A percentile compares a stretch with the other conserved stretches of the same genome.
Conservation (phyloP, 2,888 invertebrate species). For the Lapara coniferarum region DNA sequence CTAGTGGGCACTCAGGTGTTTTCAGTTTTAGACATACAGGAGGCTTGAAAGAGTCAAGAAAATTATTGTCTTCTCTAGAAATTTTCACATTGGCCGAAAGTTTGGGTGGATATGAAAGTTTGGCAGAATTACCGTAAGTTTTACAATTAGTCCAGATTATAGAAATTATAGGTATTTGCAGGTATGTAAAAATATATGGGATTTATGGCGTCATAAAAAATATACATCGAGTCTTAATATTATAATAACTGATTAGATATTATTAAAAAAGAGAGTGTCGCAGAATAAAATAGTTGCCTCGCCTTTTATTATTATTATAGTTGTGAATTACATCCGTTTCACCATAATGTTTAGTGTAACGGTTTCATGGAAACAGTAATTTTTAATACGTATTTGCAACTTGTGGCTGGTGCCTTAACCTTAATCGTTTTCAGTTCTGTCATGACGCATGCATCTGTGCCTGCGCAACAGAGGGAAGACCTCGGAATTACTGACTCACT, state of each 20-base stretch:
- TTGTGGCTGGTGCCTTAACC: neutral
- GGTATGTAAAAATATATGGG: too few species aligned
- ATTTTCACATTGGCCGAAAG: conserved; percentile 96
- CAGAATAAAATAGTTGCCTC: too few species aligned
- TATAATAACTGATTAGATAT: too few species aligned
- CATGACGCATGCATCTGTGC: conserved; percentile 98
- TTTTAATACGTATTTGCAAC: too few species aligned
- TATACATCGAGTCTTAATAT: too few species aligned
- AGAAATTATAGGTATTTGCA: neutral
- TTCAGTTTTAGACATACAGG: conserved; percentile 94
- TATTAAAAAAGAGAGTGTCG: too few species aligned
- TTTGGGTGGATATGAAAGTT: conserved; percentile 96
- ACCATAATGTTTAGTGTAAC: too few species aligned
- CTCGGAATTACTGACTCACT: conserved; percentile 93
- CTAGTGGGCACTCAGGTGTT: conserved; percentile 95
- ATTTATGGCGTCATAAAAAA: too few species aligned
- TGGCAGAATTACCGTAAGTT: conserved; percentile 96
- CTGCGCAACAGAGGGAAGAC: conserved; percentile 86
- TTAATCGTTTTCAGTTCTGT: conserved; percentile 84
- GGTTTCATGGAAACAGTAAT: too few species aligned
- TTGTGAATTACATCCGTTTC: too few species aligned
- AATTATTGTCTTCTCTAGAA: conserved; percentile 89
- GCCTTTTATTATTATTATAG: too few species aligned
- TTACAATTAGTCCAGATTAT: neutral
- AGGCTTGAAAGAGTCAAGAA: conserved; percentile 87